Evolutionary conservation across 2,888 invertebrate species (phyloP).

Genomic region (Marronus borbonicus): DNA sequence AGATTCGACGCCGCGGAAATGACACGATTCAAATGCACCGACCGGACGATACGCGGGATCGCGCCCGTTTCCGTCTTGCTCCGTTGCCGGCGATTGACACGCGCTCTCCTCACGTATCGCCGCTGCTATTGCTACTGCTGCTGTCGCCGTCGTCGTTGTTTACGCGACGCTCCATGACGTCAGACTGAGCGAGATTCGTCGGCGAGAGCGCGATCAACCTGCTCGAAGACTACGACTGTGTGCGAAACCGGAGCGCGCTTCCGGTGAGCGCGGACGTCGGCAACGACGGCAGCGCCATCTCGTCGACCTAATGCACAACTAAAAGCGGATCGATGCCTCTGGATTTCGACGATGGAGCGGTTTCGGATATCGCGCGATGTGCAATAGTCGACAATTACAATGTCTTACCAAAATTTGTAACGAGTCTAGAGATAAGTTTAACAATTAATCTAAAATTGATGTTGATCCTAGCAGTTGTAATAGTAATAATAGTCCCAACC

Average conservation of each 20-base stretch:
- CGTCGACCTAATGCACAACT: conserved; percentile 18
- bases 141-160: conserved; percentile 55
- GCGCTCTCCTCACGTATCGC: conserved; percentile 56
- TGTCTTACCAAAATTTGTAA: no score
- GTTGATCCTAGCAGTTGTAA: no score
- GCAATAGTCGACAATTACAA: no score
- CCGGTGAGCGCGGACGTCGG: conserved; percentile 22
- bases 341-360: conserved; percentile 17
- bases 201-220: neutral
- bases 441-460: no score
- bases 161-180: conserved; percentile 66
- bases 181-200: conserved; percentile 62
- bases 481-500: no score
- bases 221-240: conserved; percentile 5
- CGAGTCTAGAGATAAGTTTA: no score
- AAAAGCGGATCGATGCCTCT: conserved; percentile 40
- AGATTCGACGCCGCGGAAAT: neutral
- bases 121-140: neutral
- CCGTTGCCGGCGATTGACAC: neutral
- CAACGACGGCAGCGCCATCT: conserved; percentile 38
- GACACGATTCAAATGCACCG: neutral
- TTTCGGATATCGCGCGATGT: conserved; percentile 1
- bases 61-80: neutral
- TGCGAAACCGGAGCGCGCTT: conserved; percentile 43
- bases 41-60: neutral